These are phyloP conservation scores for Mythimna pallens DNA, from an alignment of 2,888 invertebrate genomes.

Conservation along the genomic window DNA sequence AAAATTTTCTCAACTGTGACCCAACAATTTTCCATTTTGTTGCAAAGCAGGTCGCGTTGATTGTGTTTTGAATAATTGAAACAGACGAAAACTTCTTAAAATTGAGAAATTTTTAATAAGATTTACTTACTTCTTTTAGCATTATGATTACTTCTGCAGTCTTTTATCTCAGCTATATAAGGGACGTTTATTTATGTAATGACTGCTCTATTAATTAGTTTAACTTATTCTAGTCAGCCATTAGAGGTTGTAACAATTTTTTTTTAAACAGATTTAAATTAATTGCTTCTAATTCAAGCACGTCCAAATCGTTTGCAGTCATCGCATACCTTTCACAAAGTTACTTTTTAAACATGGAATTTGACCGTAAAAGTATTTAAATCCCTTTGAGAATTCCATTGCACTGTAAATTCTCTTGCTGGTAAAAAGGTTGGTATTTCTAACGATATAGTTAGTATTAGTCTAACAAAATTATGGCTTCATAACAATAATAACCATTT, in stretches of 20 bases:
- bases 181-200: background rate
- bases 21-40: constrained; percentile 30
- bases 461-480: background rate
- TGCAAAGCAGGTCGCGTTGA: constrained; percentile 15
- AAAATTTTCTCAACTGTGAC: constrained; percentile 19
- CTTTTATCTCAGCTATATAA: background rate
- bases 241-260: background rate
- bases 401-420: constrained; percentile 13
- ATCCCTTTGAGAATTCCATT: constrained; percentile 22
- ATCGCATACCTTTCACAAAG: constrained; percentile 11
- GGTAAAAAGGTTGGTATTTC: constrained; percentile 15
- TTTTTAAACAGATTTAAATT: background rate
- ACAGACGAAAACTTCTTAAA: constrained; percentile 32
- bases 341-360: constrained; percentile 14
- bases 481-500: constrained; percentile 9
- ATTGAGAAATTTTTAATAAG: constrained; percentile 19
- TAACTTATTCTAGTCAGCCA: constrained; percentile 1
- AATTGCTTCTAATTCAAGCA: constrained; percentile 12
- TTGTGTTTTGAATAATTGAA: constrained; percentile 40
- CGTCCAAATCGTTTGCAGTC: background rate
- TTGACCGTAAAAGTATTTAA: constrained; percentile 34
- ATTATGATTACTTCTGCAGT: background rate
- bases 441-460: background rate
- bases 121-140: constrained; percentile 10
- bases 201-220: background rate